Evolutionary conservation across 2,888 invertebrate genomes (phyloP), one percentile per base, ranked within the genome.

Genomic region (Matsumyia berberina): DNA sequence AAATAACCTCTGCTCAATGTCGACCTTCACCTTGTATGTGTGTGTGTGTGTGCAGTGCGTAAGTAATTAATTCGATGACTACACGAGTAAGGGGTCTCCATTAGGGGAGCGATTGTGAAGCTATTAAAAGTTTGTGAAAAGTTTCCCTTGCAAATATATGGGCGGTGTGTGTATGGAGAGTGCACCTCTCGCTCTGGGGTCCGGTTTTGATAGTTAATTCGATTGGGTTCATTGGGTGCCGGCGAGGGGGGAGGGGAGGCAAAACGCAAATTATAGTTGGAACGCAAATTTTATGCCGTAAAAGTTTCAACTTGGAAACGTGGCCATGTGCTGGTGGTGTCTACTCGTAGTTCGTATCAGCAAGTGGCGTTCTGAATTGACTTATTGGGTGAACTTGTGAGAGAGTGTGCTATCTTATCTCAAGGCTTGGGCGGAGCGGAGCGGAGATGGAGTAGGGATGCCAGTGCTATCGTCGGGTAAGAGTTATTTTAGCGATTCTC

Each of bases 21-120:
- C 81, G 73, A 62, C 79, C 83, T 79, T 83, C 79, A 73, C 79
- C 79, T 79, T 74, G 60, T 77, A n/a, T n/a, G 72, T 82, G 53
- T 58, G 42, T 74, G 60, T 77, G 24, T 4, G 72, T 82, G 60
- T 58, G 42, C 35, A 60, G 58, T 83, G 83, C 83, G 72, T 79
- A 67, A 62, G 73, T 51, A 83, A 83, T 79, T 83, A 73, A 79
- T 79, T 79, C 73, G 64, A 72, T 67, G 67, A 72, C 66, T 67
- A 15, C 37, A 31, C 24, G 1, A 24, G 24, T 24, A 24, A 24
- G 17, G 64, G 58, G 49, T 33, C 67, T 77, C 66, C 37, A 73
- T 78, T 72, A 49, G 66, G 53, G 51, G 31, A 51, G 66, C 60
- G 60, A 82, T 82, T 78, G 78, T 77, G 79, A 73, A 49, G 57